These are phyloP conservation scores for Oopsacas minuta DNA, from an alignment of 37 sponge, comb jelly and placozoan genomes.

Conservation along the genomic window DNA sequence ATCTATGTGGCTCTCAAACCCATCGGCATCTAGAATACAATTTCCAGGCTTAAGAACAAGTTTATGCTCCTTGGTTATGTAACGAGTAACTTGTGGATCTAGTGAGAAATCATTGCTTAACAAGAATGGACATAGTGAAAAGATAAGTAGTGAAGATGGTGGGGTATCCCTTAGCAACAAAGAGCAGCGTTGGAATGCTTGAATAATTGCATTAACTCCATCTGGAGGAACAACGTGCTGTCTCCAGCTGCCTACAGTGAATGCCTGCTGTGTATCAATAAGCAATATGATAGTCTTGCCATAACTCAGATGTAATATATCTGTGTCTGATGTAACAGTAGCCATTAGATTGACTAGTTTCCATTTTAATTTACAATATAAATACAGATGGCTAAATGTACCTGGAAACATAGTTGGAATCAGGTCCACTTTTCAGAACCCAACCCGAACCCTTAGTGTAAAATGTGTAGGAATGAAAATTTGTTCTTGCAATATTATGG, in stretches of 20 bases:
- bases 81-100: not conserved
- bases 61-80: not conserved
- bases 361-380: too few species aligned
- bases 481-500: too few species aligned
- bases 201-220: not conserved
- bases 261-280: not conserved
- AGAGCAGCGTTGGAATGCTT: not conserved
- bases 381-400: too few species aligned
- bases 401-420: too few species aligned
- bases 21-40: not conserved
- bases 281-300: not conserved
- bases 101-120: not conserved
- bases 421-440: too few species aligned
- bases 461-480: too few species aligned
- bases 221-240: not conserved
- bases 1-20: not conserved
- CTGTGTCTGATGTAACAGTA: not conserved
- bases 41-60: not conserved
- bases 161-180: not conserved
- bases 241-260: conserved; percentile 15
- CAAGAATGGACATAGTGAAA: not conserved
- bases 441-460: too few species aligned
- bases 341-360: too few species aligned
- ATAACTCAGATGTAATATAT: not conserved
- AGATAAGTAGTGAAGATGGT: not conserved